Conservation (phyloP, 2,888 invertebrate species). For the Drosophila diplacantha region DNA sequence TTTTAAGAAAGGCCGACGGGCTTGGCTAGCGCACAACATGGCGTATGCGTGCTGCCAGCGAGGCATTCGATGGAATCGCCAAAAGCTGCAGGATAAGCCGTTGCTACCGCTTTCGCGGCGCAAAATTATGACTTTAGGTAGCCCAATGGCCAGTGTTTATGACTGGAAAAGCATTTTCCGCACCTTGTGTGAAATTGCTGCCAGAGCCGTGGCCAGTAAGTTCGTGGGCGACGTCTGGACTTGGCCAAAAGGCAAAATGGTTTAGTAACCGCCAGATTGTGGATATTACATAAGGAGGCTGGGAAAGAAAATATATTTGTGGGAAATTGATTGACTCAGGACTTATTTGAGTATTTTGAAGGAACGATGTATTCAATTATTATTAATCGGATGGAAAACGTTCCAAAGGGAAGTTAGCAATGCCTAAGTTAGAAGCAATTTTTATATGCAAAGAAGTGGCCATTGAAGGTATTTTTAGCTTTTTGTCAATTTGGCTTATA, state of each 20-base stretch:
- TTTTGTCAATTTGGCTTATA: neutral
- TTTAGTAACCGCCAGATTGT: slow-evolving; percentile 6
- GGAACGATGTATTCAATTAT: no score
- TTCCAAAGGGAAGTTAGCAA: no score
- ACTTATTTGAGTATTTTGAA: neutral
- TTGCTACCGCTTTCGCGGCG: slow-evolving; percentile 11
- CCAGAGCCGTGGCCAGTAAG: neutral
- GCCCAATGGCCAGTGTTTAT: slow-evolving; percentile 38
- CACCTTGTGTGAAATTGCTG: slow-evolving; percentile 27
- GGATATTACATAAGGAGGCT: slow-evolving; percentile 18
- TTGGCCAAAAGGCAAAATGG: slow-evolving; percentile 20
- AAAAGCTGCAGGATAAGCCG: slow-evolving; percentile 46
- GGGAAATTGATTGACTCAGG: neutral
- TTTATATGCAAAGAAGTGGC: neutral
- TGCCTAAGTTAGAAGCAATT: no score
- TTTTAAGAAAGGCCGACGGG: slow-evolving; percentile 62
- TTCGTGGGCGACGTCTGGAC: slow-evolving; percentile 32
- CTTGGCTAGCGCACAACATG: slow-evolving; percentile 44
- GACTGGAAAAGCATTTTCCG: slow-evolving; percentile 28
- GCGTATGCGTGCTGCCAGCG: slow-evolving; percentile 61
- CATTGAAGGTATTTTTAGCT: neutral
- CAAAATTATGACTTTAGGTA: slow-evolving; percentile 49
- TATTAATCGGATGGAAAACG: no score
- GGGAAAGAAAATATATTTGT: slow-evolving; percentile 7
- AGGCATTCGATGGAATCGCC: slow-evolving; percentile 25